Evolutionary conservation across 2,888 invertebrate species (phyloP), one percentile per base, ranked within the genome.

Genomic region (Drosophila colorata): DNA sequence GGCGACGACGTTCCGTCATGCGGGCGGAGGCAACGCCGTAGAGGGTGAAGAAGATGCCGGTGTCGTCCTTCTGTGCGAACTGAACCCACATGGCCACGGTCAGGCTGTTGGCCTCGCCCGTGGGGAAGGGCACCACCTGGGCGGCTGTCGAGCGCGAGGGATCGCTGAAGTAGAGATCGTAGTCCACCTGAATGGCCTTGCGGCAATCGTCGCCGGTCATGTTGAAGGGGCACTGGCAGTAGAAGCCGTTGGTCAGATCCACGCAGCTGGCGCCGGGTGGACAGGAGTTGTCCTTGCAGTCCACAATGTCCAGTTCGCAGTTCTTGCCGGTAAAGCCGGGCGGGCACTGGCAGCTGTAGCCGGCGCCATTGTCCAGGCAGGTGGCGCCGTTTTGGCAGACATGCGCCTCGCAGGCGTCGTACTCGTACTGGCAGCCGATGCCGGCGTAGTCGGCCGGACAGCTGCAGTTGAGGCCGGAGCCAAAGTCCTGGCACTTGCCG

Each of bases 171-270:
- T 97, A 97, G 9, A 99, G 93, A 91, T 99, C 99, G 92, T 99
- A 99, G 92, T 99, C 98, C n/a, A 98, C 97, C 93, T 98, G 98
- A 81, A 99, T 97, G n/a, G 97, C 96, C 94, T 99, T 99, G 90
- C 98, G 95, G 90, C 99, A 99, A 90, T 98, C 97, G 90, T 98
- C 98, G 52, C 99, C 99, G 20, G 98, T 99, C 87, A 98, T 94
- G 90, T 98, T 98, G 92, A 98, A 98, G 8, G 98, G 98, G 93
- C 99, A 99, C 91, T 98, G 97, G 89, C 99, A 99, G 91, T 97
- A 98, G 93, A 97, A 98, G 85, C 95, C 95, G 80, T 97, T 96
- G 43, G 97, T 97, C 47, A 98, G 93, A 92, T 98, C 98, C 78
- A 98, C 96, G 90, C 98, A 98, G 3, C 96, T 96, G 0, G 98